phyloP scores from a whole-genome alignment of 2,797 vertebrate species.

The Triplophysa bombifrons region DNA sequence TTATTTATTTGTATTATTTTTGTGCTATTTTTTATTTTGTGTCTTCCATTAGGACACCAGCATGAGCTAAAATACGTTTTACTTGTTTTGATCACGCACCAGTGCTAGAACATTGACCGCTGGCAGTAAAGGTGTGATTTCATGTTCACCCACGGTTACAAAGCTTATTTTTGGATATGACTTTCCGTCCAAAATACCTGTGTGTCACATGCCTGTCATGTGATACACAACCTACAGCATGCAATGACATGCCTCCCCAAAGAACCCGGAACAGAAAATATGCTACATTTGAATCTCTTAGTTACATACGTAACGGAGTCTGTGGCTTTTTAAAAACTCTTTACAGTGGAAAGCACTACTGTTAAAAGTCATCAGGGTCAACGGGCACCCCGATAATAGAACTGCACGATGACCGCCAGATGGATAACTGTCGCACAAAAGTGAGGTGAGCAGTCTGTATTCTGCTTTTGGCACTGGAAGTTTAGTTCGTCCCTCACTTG shows the following conservation, averaged over 20 bases:
- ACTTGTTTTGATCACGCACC: neutral
- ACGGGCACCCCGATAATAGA: conserved; percentile 1
- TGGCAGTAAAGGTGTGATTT: neutral
- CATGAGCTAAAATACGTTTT: neutral
- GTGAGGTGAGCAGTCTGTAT: neutral
- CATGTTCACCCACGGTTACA: neutral
- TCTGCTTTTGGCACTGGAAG: conserved; percentile 26
- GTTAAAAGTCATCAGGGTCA: neutral
- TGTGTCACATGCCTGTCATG: conserved; percentile 6
- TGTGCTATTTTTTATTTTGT: neutral
- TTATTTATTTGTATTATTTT: neutral
- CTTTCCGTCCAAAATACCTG: conserved; percentile 12
- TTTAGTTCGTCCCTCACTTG: conserved; percentile 22
- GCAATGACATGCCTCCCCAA: conserved; percentile 29
- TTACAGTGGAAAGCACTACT: too few relatives aligned
- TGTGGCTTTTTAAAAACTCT: neutral
- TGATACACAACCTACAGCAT: neutral
- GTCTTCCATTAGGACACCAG: neutral
- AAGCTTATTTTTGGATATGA: conserved; percentile 20
- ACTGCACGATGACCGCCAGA: conserved; percentile 2
- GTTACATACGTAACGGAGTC: too few relatives aligned
- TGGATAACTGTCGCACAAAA: conserved; percentile 7
- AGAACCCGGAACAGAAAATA: conserved; percentile 21
- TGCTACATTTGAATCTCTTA: neutral
- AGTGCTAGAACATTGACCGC: neutral